A percentile compares a stretch with the other conserved stretches of the same genome.
Conservation (phyloP, 2,888 invertebrate species). For the Bhutanitis thaidina region DNA sequence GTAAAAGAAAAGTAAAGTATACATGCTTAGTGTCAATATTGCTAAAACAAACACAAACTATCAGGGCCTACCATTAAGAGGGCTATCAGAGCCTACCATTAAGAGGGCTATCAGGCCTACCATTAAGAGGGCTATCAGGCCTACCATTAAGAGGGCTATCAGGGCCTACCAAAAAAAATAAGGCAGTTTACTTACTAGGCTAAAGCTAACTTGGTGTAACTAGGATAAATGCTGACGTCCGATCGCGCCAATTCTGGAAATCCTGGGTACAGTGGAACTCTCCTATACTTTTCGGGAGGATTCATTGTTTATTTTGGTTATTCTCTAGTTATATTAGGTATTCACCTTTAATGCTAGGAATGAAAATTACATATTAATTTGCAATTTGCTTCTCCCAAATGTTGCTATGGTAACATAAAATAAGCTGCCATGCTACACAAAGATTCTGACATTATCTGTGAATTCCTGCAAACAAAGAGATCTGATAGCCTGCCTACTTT, state of each 20-base stretch:
- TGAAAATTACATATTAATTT: not conserved
- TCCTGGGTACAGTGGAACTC: conserved; percentile 62
- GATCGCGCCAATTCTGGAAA: conserved; percentile 78
- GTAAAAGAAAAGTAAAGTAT: too few relatives aligned
- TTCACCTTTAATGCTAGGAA: not conserved
- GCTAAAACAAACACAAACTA: too few relatives aligned
- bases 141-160: too few relatives aligned
- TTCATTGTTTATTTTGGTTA: conserved; percentile 15
- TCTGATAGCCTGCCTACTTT: too few relatives aligned
- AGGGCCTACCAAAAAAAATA: too few relatives aligned
- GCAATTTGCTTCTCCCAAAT: conserved; percentile 1
- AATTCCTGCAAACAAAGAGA: too few relatives aligned
- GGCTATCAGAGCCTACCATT: too few relatives aligned
- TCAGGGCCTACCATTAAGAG: too few relatives aligned
- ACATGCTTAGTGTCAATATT: too few relatives aligned
- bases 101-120: too few relatives aligned
- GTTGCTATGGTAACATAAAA: conserved; percentile 16
- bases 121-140: too few relatives aligned
- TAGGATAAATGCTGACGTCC: conserved; percentile 82
- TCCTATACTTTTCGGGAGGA: conserved; percentile 35
- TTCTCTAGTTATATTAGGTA: conserved; percentile 5
- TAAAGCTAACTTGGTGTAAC: conserved; percentile 77
- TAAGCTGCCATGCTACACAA: not conserved
- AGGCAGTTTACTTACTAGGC: conserved; percentile 79
- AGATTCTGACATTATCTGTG: too few relatives aligned